Conservation (phyloP, 2,797 vertebrate genomes). For the Mormyrus proboscirostris region DNA sequence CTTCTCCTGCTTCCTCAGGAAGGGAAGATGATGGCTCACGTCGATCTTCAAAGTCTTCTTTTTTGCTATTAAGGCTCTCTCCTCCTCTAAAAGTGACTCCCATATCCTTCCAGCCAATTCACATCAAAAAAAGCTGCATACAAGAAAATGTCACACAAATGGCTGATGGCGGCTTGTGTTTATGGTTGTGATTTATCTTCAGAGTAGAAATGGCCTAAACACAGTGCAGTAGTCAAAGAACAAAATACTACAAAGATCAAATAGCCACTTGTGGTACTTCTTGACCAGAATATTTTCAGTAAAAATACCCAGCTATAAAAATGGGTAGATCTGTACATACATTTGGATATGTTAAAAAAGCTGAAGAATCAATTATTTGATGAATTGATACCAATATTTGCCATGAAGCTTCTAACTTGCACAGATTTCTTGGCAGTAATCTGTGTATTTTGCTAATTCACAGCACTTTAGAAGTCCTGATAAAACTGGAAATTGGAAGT, state of each 20-base stretch:
- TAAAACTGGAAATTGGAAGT: neutral
- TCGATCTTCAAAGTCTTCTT: conserved; percentile 35
- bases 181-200: neutral
- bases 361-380: neutral
- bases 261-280: neutral
- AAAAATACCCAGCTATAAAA: conserved; percentile 1
- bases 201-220: neutral
- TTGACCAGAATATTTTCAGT: neutral
- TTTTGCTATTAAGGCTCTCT: conserved; percentile 25
- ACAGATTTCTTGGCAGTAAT: neutral
- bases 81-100: conserved; percentile 29
- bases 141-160: conserved; percentile 23
- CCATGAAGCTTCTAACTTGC: neutral
- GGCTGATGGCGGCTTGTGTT: neutral
- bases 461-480: neutral
- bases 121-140: conserved; percentile 37
- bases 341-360: neutral
- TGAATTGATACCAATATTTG: neutral
- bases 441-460: neutral
- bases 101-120: conserved; percentile 35
- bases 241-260: neutral
- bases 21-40: conserved; percentile 24
- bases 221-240: neutral
- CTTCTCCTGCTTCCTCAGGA: conserved; percentile 32
- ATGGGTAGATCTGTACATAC: conserved; percentile 19